Evolutionary conservation across 2,888 invertebrate genomes (phyloP).

Genomic region (Lycocerus yunnanus): DNA sequence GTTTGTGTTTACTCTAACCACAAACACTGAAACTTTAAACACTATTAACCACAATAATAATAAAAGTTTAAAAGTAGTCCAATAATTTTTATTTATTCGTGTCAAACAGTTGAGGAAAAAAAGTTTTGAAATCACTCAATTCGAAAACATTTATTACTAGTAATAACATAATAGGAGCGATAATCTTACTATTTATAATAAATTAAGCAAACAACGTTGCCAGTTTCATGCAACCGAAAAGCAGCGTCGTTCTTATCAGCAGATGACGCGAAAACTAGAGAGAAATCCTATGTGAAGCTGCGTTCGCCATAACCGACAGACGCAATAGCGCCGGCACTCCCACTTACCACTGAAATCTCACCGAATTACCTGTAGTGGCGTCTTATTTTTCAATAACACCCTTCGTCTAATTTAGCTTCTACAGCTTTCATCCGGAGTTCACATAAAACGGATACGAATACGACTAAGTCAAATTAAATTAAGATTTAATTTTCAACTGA

Average conservation of each 20-base stretch:
- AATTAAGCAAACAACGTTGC: conserved; percentile 15
- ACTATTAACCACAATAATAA: not conserved
- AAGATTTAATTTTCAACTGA: conserved; percentile 29
- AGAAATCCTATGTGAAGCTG: conserved; percentile 49
- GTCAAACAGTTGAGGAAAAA: not conserved
- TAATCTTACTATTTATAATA: not conserved
- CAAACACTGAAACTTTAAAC: conserved; percentile 9
- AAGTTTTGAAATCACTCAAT: conserved; percentile 6
- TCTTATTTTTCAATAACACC: conserved; percentile 41
- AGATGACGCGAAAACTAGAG: conserved; percentile 53
- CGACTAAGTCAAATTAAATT: conserved; percentile 33
- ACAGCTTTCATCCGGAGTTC: conserved; percentile 13
- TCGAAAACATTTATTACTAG: not conserved
- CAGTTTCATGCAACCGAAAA: conserved; percentile 10
- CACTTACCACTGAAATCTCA: conserved; percentile 48
- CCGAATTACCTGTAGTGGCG: conserved; percentile 40
- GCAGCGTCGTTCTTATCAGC: conserved; percentile 48
- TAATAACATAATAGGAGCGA: conserved; percentile 3
- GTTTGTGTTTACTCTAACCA: not conserved
- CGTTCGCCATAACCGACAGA: conserved; percentile 46
- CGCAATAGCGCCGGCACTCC: conserved; percentile 51
- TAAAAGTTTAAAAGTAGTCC: not conserved
- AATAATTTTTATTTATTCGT: not conserved
- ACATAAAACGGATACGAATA: conserved; percentile 29
- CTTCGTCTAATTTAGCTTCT: conserved; percentile 29